Percentiles rank a stretch among this genome's conserved stretches.
Evolutionary conservation across 2,113 vertebrate species (phyloP).

Genomic region (Carassius auratus): DNA sequence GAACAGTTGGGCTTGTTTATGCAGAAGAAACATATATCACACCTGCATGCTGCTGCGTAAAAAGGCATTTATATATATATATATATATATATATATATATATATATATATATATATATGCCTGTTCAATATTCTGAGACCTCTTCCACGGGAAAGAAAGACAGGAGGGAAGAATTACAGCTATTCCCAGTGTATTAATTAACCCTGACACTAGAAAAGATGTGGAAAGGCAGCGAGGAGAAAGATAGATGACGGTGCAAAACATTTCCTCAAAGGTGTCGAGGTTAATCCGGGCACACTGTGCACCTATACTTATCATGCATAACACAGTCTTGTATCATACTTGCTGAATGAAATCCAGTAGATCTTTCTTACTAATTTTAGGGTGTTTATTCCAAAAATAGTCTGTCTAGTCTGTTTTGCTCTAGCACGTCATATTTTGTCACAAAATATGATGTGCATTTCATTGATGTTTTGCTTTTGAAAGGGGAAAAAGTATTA

Average conservation of each 20-base stretch:
- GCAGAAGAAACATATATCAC: constrained; percentile 26
- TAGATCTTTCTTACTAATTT: not conserved
- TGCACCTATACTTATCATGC: not conserved
- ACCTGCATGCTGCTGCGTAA: constrained; percentile 47
- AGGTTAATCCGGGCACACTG: not conserved
- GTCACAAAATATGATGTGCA: not conserved
- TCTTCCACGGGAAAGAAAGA: constrained; percentile 64
- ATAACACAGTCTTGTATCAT: not conserved
- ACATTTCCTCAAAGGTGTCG: not conserved
- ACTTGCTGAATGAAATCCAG: not conserved
- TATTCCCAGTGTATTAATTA: constrained; percentile 63
- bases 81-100: no score
- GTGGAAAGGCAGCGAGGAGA: constrained; percentile 1
- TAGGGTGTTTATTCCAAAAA: not conserved
- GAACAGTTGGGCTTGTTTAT: constrained; percentile 32
- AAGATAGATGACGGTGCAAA: not conserved
- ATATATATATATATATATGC: not conserved
- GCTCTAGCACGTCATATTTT: not conserved
- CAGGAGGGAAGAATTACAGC: constrained; percentile 69
- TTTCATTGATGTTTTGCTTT: not conserved
- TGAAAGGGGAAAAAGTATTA: not conserved
- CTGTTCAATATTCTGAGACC: constrained; percentile 50
- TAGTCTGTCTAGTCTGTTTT: not conserved
- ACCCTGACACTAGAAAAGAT: not conserved
- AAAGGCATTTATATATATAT: no score